Percentiles rank a stretch among this genome's conserved stretches.
Evolutionary conservation across 2,888 invertebrate genomes (phyloP).

Genomic region (Mystacides longicornis): DNA sequence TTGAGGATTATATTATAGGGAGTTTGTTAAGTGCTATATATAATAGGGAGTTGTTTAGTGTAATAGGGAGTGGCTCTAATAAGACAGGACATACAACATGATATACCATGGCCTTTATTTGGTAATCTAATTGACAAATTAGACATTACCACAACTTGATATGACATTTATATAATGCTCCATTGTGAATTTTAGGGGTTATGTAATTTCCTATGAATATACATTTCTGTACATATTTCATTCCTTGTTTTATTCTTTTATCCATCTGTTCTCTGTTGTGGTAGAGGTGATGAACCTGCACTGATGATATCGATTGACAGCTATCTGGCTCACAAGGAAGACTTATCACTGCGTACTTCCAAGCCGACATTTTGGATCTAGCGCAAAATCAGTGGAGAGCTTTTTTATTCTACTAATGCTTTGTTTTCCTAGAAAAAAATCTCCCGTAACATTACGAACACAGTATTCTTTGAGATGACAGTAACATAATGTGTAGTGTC

Average conservation of each 20-base stretch:
- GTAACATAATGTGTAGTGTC: no score
- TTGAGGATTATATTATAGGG: not conserved
- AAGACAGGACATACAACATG: constrained; percentile 23
- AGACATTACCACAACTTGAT: constrained; percentile 35
- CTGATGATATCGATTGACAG: no score
- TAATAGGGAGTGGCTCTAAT: constrained; percentile 1
- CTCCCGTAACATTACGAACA: no score
- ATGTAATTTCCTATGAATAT: constrained; percentile 46
- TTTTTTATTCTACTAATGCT: no score
- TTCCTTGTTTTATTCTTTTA: constrained; percentile 38
- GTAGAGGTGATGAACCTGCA: no score
- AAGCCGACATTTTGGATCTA: no score
- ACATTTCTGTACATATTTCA: constrained; percentile 50
- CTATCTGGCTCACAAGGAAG: no score
- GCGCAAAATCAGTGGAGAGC: no score
- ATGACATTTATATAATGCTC: constrained; percentile 33
- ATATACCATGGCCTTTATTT: constrained; percentile 31
- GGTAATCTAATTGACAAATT: constrained; percentile 38
- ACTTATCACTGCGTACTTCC: no score
- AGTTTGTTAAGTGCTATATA: not conserved
- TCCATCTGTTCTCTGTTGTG: not conserved
- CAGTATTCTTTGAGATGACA: no score
- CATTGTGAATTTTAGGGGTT: constrained; percentile 37
- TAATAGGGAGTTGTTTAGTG: not conserved
- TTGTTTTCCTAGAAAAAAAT: no score